A percentile compares a stretch with the other conserved stretches of the same genome.
Conservation (phyloP, 2,888 invertebrate species). For the Tineola bisselliella region DNA sequence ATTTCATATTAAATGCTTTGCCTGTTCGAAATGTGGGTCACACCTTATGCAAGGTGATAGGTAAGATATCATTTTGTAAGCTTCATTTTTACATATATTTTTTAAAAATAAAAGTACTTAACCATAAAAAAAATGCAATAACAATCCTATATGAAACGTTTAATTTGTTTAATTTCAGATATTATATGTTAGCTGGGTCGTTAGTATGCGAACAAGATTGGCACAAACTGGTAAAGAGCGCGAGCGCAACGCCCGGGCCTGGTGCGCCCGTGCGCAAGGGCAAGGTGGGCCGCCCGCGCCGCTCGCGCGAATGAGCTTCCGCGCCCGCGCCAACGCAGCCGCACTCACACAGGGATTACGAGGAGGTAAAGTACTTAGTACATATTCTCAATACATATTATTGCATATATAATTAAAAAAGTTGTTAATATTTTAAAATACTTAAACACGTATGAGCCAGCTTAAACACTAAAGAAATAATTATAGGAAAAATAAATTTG, state of each 20-base stretch:
- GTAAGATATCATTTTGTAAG: conserved; percentile 56
- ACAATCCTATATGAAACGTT: not conserved
- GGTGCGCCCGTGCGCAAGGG: conserved; percentile 85
- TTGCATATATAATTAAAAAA: too few species aligned
- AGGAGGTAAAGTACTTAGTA: conserved; percentile 39
- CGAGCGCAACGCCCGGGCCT: conserved; percentile 67
- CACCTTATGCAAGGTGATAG: conserved; percentile 92
- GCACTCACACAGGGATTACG: conserved; percentile 55
- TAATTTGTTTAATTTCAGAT: conserved; percentile 54
- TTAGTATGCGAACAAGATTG: conserved; percentile 96
- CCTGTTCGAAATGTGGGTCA: conserved; percentile 91
- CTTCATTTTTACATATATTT: not conserved
- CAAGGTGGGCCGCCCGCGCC: conserved; percentile 87
- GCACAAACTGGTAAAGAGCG: conserved; percentile 88
- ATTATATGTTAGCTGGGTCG: conserved; percentile 89
- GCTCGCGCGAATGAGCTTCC: conserved; percentile 85
- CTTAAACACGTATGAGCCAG: not conserved
- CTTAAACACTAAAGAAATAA: not conserved
- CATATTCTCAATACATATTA: not conserved
- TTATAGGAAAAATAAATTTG: not conserved
- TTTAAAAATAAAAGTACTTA: not conserved
- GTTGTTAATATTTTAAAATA: not conserved
- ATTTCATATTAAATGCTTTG: conserved; percentile 96
- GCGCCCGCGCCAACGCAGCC: conserved; percentile 24
- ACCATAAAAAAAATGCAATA: too few species aligned